A percentile compares a stretch with the other conserved stretches of the same genome.
Evolutionary conservation across 2,797 vertebrate species (phyloP).

Genomic region (Eleutherodactylus coqui): DNA sequence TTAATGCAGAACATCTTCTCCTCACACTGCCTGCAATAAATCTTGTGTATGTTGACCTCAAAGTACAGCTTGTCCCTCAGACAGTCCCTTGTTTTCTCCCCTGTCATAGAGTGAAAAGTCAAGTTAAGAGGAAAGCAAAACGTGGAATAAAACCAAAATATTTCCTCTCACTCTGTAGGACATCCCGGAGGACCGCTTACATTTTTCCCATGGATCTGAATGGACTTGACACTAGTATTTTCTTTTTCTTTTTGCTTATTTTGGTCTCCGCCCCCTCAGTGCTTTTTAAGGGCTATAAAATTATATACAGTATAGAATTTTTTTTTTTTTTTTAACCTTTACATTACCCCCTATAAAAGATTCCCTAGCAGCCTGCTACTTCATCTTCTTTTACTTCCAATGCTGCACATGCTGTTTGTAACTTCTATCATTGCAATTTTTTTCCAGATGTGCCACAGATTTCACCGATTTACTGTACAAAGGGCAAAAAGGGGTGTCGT

Average conservation of each 20-base stretch:
- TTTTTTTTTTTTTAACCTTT: too few species aligned
- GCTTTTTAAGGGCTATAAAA: too few species aligned
- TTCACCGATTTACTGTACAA: too few species aligned
- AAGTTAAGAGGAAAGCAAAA: conserved; percentile 1
- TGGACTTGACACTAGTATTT: background rate
- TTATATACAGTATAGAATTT: too few species aligned
- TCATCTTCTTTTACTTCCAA: too few species aligned
- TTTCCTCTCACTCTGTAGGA: background rate
- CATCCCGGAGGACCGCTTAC: conserved; percentile 10
- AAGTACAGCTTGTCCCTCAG: background rate
- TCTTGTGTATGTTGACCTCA: background rate
- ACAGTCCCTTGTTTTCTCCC: background rate
- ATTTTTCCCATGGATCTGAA: conserved; percentile 54
- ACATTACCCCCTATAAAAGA: too few species aligned
- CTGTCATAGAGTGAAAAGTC: conserved; percentile 8
- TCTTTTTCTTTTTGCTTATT: background rate
- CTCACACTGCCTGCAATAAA: background rate
- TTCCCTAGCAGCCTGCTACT: too few species aligned
- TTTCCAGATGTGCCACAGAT: too few species aligned
- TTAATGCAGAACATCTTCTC: too few species aligned
- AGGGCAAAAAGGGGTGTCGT: too few species aligned
- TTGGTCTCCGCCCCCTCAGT: background rate
- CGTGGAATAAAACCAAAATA: conserved; percentile 16
- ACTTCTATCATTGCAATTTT: too few species aligned
- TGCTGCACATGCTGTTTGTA: too few species aligned